Conservation (phyloP, 2,797 vertebrate species). For the Onychomys leucogaster region DNA sequence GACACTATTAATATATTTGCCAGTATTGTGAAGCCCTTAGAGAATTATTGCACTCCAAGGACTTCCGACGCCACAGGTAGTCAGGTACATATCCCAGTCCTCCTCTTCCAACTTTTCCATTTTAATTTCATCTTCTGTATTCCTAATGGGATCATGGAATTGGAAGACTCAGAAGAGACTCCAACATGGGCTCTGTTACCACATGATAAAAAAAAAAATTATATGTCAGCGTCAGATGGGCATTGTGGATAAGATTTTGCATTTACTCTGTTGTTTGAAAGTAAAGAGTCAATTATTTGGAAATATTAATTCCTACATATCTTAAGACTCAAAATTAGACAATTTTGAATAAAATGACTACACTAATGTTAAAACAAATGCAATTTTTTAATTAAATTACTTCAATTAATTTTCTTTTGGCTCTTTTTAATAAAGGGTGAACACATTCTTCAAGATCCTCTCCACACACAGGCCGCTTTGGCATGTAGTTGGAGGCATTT, state of each 20-base stretch:
- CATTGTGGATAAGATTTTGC: neutral
- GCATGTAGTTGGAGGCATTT: neutral
- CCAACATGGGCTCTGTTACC: no score
- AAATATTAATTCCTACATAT: neutral
- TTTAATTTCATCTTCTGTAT: no score
- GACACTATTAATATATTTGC: no score
- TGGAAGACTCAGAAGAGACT: no score
- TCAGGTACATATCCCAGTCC: no score
- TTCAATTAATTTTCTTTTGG: neutral
- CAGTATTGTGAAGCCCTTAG: no score
- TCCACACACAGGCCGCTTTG: neutral
- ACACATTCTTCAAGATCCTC: neutral
- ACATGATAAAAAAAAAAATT: no score
- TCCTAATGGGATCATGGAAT: no score
- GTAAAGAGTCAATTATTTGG: neutral
- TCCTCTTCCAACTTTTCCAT: no score
- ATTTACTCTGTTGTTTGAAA: neutral
- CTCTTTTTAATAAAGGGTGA: neutral
- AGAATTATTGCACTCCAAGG: no score
- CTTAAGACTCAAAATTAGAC: neutral
- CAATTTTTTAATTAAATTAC: neutral
- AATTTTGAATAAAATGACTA: neutral
- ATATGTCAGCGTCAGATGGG: neutral
- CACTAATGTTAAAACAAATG: neutral
- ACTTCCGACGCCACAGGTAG: no score